Evolutionary conservation across 1,140 invertebrate species (phyloP), one percentile per base, ranked within the genome.

Genomic region (Drosophila repleta): DNA sequence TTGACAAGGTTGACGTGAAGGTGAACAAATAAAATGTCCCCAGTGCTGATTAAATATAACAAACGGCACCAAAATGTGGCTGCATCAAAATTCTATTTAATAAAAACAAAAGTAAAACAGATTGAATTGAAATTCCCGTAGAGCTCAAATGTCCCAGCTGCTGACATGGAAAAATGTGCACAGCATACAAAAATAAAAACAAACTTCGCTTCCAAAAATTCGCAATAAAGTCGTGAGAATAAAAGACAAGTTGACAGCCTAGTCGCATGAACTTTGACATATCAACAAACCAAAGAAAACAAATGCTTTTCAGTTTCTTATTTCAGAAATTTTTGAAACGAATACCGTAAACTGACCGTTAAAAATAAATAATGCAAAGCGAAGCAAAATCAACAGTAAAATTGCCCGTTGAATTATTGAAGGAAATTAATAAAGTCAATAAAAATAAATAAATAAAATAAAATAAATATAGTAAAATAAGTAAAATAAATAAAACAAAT

Each of bases 41-140:
- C 49, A 52, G 45, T 66, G 51, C 74, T 81, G 69, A 81, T 74
- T 66, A 81, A 74, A 85, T 80, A 85, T 85, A 81, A 85, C 76
- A 85, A 80, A 80, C 81, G 81, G 73, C 81, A 84, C 81, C 84
- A 68, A 76, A 73, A 84, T 85, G 64, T 61, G 68, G 57, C 64
- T 66, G 48, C 52, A 74, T 35, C 2, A 85, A 74, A 74, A 85
- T 74, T 64, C 65, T 82, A 71, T 78, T 82, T 75, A 32, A 71
- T 62, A 52, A 74, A 67, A 80, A 62, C 32, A 32, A 24, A 64
- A 41, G 45, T 35, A 43, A 53, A 37, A 43, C 41, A 35, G 37
- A 56, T 41, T 41, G 20, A 56, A 24, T 4, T 29, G 4, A 37
- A 48, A 49, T 49, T 6, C 10, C 15, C 15, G 35, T 15, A 29